Percentiles rank a stretch among this genome's conserved stretches.
phyloP scores from a whole-genome alignment of 53 echinoderm and acorn worm genomes.

The Arbacia lixula region DNA sequence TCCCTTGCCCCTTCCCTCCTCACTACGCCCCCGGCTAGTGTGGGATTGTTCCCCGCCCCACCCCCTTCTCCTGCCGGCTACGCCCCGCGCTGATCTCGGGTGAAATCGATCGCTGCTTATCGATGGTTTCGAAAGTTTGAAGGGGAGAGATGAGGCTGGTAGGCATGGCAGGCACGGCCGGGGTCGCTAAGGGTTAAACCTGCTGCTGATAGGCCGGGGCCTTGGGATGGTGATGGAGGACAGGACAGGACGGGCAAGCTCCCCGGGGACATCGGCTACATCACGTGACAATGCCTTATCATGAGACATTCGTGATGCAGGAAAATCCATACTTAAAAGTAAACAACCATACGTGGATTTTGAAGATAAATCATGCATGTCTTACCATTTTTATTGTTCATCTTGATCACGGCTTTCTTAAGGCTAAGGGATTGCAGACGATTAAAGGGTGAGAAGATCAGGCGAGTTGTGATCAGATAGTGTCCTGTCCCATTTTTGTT shows the following conservation, averaged over 20 bases:
- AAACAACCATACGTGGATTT: no score
- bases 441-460: no score
- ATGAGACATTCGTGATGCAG: no score
- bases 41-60: background rate
- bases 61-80: background rate
- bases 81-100: background rate
- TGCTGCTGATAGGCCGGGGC: constrained; percentile 1
- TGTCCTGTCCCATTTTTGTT: no score
- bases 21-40: background rate
- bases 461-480: no score
- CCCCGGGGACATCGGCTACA: background rate
- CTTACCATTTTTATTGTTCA: no score
- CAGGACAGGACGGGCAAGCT: background rate
- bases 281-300: no score
- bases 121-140: constrained; percentile 37
- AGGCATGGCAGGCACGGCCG: no score
- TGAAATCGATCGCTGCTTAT: constrained; percentile 35
- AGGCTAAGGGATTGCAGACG: no score
- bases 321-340: no score
- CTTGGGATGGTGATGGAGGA: background rate
- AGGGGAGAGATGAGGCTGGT: constrained; percentile 19
- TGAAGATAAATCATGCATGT: no score
- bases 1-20: background rate
- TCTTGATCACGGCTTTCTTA: no score
- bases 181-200: constrained; percentile 29